Percentiles rank a stretch among this genome's conserved stretches.
Conservation (phyloP, 2,888 invertebrate genomes). For the Lamellibrachia columna region DNA sequence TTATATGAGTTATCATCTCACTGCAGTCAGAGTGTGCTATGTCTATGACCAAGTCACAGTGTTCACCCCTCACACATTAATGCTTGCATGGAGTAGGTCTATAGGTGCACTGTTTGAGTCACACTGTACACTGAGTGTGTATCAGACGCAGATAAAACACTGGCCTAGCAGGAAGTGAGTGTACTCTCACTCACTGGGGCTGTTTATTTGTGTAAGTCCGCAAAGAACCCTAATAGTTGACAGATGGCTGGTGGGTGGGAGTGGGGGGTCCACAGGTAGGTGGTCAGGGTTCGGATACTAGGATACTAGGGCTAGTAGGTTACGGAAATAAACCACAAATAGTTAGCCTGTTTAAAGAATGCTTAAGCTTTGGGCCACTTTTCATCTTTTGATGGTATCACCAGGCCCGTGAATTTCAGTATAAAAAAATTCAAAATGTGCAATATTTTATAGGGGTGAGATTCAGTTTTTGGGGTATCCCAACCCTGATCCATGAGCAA, state of each 20-base stretch:
- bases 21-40: neutral
- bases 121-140: neutral
- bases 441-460: too few relatives aligned
- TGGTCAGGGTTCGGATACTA: neutral
- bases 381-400: neutral
- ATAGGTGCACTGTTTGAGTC: neutral
- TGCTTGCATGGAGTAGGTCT: neutral
- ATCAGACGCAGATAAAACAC: neutral
- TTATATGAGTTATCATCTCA: neutral
- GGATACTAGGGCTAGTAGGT: neutral
- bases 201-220: conserved; percentile 13
- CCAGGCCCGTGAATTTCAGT: neutral
- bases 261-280: neutral
- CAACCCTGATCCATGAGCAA: too few relatives aligned
- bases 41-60: neutral
- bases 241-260: neutral
- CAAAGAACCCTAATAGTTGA: conserved; percentile 9
- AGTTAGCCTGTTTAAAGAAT: too few relatives aligned
- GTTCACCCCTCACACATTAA: neutral
- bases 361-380: too few relatives aligned
- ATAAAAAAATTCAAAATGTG: too few relatives aligned
- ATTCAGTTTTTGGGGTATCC: too few relatives aligned
- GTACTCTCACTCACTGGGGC: neutral
- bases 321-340: too few relatives aligned
- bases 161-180: neutral